Conservation (phyloP, 2,888 invertebrate species). For the Ptilodon capucinus region DNA sequence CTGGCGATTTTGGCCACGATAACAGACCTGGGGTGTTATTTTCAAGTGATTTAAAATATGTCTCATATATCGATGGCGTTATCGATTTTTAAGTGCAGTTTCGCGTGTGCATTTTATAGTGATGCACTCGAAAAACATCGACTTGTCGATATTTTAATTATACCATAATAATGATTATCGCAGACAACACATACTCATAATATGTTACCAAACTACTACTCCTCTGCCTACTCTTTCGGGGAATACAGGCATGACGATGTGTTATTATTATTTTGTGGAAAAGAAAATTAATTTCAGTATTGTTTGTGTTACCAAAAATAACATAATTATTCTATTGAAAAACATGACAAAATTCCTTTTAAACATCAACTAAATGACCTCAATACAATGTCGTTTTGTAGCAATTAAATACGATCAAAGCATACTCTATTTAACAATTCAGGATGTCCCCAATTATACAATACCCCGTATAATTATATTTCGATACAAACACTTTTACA, state of each 20-base stretch:
- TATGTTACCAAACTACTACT: no score
- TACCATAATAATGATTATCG: no score
- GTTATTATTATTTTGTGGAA: no score
- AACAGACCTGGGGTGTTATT: conserved; percentile 39
- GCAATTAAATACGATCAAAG: conserved; percentile 5
- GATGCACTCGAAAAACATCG: conserved; percentile 13
- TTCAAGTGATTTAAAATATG: conserved; percentile 66
- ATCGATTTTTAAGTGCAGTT: conserved; percentile 64
- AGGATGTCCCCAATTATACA: conserved; percentile 1
- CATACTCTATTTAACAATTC: conserved; percentile 4
- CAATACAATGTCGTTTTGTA: neutral
- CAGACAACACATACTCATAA: no score
- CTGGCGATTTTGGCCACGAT: conserved; percentile 55
- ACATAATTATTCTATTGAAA: neutral
- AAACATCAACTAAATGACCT: neutral
- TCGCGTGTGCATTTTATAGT: conserved; percentile 54
- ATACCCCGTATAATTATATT: neutral
- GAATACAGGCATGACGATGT: no score
- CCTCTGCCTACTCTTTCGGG: no score
- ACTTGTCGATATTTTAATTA: neutral
- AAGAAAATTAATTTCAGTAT: neutral
- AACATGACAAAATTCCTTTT: neutral
- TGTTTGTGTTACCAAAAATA: neutral
- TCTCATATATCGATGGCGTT: conserved; percentile 52
- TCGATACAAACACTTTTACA: neutral